Percentiles rank a stretch among this genome's conserved stretches.
These are phyloP conservation scores for Erethizon dorsatum DNA, from an alignment of 2,797 vertebrate species.

Conservation along the genomic window DNA sequence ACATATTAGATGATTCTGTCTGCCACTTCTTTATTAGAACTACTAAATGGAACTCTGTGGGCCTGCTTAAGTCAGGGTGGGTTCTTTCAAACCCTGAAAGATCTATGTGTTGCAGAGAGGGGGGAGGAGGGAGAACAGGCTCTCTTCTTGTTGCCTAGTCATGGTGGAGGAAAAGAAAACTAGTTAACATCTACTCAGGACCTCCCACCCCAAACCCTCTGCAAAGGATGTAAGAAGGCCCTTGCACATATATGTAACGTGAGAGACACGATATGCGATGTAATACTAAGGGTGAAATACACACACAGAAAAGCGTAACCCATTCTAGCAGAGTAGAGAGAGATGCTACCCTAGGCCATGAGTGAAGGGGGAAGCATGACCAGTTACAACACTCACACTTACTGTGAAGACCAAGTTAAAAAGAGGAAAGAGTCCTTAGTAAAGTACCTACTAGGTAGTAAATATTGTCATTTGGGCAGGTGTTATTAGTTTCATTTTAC, in stretches of 20 bases:
- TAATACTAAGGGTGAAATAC: not conserved
- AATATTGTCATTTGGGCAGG: not conserved
- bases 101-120: not conserved
- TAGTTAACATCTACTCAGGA: not conserved
- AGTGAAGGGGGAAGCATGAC: not conserved
- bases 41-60: slow-evolving; percentile 20
- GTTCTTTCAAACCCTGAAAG: not conserved
- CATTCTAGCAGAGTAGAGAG: not conserved
- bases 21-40: not conserved
- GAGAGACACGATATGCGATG: not conserved
- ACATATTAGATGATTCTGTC: not conserved
- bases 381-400: not conserved
- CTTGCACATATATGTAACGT: not conserved
- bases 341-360: not conserved
- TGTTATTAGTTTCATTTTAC: slow-evolving; percentile 38
- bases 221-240: not conserved
- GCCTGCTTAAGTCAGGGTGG: not conserved
- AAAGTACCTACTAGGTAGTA: slow-evolving; percentile 7
- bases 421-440: not conserved
- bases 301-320: not conserved
- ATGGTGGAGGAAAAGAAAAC: not conserved
- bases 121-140: not conserved
- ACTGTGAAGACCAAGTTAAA: not conserved
- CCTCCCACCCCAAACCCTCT: not conserved
- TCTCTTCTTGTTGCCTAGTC: not conserved